Conservation (phyloP, 2,888 invertebrate genomes). For the Lutraria lutraria region DNA sequence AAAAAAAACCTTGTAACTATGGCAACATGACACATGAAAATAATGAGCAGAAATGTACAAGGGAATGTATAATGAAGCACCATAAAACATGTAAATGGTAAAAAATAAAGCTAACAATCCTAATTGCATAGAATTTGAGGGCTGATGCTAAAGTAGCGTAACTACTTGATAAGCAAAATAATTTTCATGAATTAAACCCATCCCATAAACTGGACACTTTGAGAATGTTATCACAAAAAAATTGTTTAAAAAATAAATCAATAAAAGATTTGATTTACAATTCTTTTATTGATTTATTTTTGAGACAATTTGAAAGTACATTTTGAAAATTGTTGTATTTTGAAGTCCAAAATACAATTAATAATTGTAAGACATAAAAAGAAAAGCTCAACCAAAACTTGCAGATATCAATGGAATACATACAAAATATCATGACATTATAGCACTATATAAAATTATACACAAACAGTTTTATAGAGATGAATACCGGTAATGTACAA, state of each 20-base stretch:
- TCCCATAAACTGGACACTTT: too few species aligned
- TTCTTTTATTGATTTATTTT: neutral
- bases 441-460: neutral
- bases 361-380: neutral
- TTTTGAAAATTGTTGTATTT: neutral
- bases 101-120: neutral
- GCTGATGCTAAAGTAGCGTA: too few species aligned
- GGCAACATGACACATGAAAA: neutral
- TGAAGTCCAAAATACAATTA: neutral
- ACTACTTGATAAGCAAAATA: too few species aligned
- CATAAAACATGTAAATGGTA: neutral
- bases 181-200: too few species aligned
- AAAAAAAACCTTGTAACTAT: neutral
- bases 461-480: neutral
- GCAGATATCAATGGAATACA: too few species aligned
- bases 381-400: too few species aligned
- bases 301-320: neutral
- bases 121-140: neutral
- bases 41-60: constrained; percentile 27
- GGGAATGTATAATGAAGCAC: constrained; percentile 40
- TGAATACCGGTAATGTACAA: neutral
- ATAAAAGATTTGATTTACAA: neutral
- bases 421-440: neutral
- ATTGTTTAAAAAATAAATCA: neutral
- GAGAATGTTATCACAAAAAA: too few species aligned